Evolutionary conservation across 1,140 invertebrate genomes (phyloP).

Genomic region (Halictus rubicundus): DNA sequence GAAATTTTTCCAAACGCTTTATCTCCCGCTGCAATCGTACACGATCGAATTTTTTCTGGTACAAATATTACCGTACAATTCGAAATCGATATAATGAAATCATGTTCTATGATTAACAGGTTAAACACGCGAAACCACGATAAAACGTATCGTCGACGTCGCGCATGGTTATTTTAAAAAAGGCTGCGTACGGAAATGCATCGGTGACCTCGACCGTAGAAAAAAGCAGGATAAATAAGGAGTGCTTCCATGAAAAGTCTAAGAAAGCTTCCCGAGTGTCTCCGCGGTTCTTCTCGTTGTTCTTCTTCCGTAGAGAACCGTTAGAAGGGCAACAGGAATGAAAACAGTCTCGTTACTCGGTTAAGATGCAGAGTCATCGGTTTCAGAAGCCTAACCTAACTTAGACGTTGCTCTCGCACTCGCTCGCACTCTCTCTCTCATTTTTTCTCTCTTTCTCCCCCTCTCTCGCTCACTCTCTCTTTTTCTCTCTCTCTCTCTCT

Average conservation of each 20-base stretch:
- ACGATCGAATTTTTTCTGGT: too few relatives aligned
- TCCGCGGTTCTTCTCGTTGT: background rate
- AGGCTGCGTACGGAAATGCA: background rate
- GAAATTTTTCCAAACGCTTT: too few relatives aligned
- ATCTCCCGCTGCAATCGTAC: too few relatives aligned
- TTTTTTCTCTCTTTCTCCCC: too few relatives aligned
- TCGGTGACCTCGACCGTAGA: background rate
- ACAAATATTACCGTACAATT: too few relatives aligned
- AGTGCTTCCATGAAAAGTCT: background rate
- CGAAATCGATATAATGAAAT: too few relatives aligned
- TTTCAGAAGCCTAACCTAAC: slow-evolving; percentile 65
- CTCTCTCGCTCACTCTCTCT: too few relatives aligned
- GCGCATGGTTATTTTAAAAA: slow-evolving; percentile 1
- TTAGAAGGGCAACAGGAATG: slow-evolving; percentile 7
- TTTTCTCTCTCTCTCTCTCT: too few relatives aligned
- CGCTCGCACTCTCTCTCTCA: too few relatives aligned
- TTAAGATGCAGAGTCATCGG: slow-evolving; percentile 72
- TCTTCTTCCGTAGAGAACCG: background rate
- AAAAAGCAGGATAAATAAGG: background rate
- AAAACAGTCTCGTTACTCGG: slow-evolving; percentile 27
- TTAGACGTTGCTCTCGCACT: background rate
- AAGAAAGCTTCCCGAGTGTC: background rate
- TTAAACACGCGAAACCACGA: slow-evolving; percentile 8
- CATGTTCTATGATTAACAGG: too few relatives aligned
- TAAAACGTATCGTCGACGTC: slow-evolving; percentile 5